Percentiles rank a stretch among this genome's conserved stretches.
phyloP scores from a whole-genome alignment of 2,113 vertebrate genomes.

The Corythornis madagascariensis region DNA sequence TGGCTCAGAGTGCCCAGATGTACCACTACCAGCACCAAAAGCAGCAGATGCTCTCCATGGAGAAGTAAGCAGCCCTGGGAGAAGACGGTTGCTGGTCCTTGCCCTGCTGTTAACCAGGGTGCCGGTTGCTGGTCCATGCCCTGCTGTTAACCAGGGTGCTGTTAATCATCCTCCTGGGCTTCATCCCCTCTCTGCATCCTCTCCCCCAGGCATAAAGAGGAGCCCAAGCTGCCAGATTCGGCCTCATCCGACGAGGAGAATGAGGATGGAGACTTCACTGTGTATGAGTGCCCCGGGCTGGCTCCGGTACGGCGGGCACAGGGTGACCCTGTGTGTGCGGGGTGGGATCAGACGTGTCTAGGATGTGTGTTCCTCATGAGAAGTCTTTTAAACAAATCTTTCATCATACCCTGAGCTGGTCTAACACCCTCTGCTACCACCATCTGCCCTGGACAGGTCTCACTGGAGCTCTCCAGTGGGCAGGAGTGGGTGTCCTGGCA shows the following conservation, averaged over 20 bases:
- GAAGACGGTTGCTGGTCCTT: background rate
- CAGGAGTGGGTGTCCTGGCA: background rate
- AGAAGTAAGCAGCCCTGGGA: conserved; percentile 78
- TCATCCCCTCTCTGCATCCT: background rate
- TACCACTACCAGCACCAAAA: conserved; percentile 97
- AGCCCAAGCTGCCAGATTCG: conserved; percentile 82
- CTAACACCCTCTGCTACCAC: background rate
- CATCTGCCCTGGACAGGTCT: background rate
- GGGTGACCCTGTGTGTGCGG: accelerated
- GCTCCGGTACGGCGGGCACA: conserved; percentile 81
- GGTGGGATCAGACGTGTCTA: background rate
- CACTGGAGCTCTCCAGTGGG: background rate
- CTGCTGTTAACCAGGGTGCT: background rate
- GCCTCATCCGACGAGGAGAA: conserved; percentile 91
- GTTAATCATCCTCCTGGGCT: background rate
- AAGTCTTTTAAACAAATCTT: background rate
- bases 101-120: background rate
- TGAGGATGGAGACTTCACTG: conserved; percentile 94
- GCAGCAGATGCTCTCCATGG: conserved; percentile 93
- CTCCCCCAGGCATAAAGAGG: conserved; percentile 83
- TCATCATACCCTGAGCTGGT: background rate
- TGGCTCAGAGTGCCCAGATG: conserved; percentile 93
- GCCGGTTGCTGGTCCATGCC: accelerated
- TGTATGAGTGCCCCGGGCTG: conserved; percentile 95
- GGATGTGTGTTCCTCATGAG: background rate